Conservation (phyloP, 2,888 invertebrate species). For the Calliopum simillimum region DNA sequence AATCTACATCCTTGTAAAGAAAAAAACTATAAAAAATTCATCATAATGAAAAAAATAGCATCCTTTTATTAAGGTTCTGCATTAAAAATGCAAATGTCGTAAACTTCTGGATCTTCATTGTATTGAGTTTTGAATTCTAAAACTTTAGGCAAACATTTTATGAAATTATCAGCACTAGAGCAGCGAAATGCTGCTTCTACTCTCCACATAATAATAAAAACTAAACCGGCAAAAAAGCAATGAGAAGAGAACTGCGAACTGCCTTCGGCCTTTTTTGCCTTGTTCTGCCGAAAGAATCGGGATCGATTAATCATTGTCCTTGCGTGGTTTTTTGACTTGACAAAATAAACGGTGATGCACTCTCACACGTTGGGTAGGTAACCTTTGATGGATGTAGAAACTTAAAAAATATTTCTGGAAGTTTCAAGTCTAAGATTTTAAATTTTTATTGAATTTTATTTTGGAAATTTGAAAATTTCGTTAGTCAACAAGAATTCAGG, state of each 20-base stretch:
- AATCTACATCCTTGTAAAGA: slow-evolving; percentile 29
- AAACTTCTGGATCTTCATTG: slow-evolving; percentile 46
- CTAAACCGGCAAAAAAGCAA: slow-evolving; percentile 4
- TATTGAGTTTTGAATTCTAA: slow-evolving; percentile 47
- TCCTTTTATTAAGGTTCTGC: slow-evolving; percentile 50
- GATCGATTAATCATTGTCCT: slow-evolving; percentile 49
- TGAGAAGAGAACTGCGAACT: not conserved
- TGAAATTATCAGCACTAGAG: slow-evolving; percentile 34
- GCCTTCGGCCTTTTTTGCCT: slow-evolving; percentile 1
- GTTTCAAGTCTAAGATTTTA: no score
- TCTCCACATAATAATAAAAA: not conserved
- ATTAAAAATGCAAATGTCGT: slow-evolving; percentile 65
- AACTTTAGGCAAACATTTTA: slow-evolving; percentile 58
- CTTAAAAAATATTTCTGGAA: no score
- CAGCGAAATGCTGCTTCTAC: not conserved
- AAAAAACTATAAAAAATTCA: slow-evolving; percentile 36
- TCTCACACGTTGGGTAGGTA: no score
- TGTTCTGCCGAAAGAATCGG: slow-evolving; percentile 37
- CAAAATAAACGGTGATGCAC: slow-evolving; percentile 3
- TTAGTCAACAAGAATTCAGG: no score
- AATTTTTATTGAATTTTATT: no score
- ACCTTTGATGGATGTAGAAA: no score
- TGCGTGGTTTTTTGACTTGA: slow-evolving; percentile 30
- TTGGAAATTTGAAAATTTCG: no score
- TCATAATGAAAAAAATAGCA: slow-evolving; percentile 34